Base-by-base conservation (phyloP, 1,140 invertebrate genomes). In the Aphidius gifuensis region DNA sequence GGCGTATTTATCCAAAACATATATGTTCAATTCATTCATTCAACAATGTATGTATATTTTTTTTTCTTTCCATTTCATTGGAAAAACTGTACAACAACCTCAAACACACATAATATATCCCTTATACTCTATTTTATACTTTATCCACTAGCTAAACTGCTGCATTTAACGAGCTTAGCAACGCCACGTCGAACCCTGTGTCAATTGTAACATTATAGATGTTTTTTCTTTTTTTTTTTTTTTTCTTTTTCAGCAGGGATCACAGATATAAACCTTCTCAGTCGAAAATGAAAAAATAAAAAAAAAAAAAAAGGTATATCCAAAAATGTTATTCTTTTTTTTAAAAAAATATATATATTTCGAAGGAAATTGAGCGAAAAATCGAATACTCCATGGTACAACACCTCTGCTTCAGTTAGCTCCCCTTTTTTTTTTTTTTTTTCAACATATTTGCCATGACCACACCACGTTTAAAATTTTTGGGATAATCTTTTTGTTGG, bases 291-390 rank as follows among this genome's bases (percentile, higher is more conserved):
- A 44, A 50, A 50, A n/a, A 40, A 54, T 4, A 38, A 40, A 59
- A 48, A 59, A 42, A 59, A 42, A 59, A 44, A 7, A 58, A 40
- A 58, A 46, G 21, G 44, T 48, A 47, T 43, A 47, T 58, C 56
- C 7, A 6, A 46, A 40, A 48, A 11, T 23, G 43, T 46, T n/a
- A 32, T 32, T 50, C 38, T 53, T 59, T 64, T 64, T 60, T 47
- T 48, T 50, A 48, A 23, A 48, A 57, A 70, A 74, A 74, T 71
- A 32, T 32, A 32, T 32, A 32, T 32, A 70, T 69, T 70, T 66
- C 61, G 67, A 58, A 62, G 59, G 70, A 76, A 77, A 76, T 76
- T 75, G 74, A 76, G 75, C 71, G 74, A 73, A 71, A 75, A 76
- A 77, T 74, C 71, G 72, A 73, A 61, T 61, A 46, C 46, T 71